Conservation (phyloP, 2,797 vertebrate genomes). For the Uromys caudimaculatus region DNA sequence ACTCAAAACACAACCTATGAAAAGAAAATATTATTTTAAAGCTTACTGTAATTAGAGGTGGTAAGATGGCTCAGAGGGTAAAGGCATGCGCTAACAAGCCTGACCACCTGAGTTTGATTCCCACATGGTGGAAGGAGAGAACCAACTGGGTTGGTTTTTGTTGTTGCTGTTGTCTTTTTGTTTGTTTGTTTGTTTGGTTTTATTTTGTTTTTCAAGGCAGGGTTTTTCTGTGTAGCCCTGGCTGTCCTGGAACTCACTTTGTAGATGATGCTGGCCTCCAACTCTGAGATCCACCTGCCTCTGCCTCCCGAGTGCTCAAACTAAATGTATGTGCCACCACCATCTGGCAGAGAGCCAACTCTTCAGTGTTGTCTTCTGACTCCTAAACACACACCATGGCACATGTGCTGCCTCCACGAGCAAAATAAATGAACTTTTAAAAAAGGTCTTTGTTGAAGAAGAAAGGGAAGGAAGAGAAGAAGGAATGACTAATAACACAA, state of each 20-base stretch:
- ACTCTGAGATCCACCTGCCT: neutral
- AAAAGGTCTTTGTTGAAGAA: neutral
- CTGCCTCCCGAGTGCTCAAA: too few relatives aligned
- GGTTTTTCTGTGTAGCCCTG: too few relatives aligned
- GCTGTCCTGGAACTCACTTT: too few relatives aligned
- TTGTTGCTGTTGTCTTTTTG: neutral
- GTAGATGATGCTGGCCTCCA: neutral
- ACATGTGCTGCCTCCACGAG: neutral
- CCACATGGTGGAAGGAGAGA: neutral
- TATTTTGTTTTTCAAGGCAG: too few relatives aligned
- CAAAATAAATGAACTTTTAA: neutral
- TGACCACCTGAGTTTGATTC: neutral
- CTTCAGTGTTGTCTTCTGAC: neutral
- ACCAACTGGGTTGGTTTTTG: neutral
- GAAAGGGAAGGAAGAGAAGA: neutral
- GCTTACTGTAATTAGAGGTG: neutral
- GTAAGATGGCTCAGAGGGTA: neutral
- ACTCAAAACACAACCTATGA: neutral
- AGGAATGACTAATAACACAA: neutral
- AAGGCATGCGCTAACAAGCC: neutral
- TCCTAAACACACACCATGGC: neutral
- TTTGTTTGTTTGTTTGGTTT: too few relatives aligned
- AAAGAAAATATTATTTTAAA: conserved; percentile 56
- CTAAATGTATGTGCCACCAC: neutral
- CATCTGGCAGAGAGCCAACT: neutral